Evolutionary conservation across 2,888 invertebrate species (phyloP).

Genomic region (Sicus ferrugineus): DNA sequence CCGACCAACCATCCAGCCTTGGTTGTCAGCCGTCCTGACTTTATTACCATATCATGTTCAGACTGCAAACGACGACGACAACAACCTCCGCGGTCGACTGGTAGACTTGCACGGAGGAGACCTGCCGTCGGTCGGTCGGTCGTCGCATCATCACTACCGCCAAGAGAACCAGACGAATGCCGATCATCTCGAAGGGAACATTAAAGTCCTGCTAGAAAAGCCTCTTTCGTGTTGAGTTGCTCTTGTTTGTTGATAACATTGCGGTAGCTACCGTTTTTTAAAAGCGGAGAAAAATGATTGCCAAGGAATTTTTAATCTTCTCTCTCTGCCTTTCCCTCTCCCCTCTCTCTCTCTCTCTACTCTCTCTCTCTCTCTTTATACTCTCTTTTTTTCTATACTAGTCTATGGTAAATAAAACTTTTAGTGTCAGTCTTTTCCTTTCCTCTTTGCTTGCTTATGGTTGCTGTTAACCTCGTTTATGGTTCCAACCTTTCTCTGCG

Average conservation of each 20-base stretch:
- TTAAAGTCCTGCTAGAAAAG: constrained; percentile 2
- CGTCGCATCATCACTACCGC: neutral
- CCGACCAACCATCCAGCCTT: neutral
- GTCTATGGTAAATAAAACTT: neutral
- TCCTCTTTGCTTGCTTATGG: neutral
- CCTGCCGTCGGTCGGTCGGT: neutral
- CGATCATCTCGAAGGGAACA: constrained; percentile 12
- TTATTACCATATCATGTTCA: constrained; percentile 33
- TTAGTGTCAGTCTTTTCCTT: neutral
- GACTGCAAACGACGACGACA: constrained; percentile 1
- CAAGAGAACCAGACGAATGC: constrained; percentile 4
- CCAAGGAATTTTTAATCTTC: neutral
- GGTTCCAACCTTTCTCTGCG: neutral
- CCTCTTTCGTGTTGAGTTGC: neutral
- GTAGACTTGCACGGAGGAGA: neutral
- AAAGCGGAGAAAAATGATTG: neutral
- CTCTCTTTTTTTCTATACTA: neutral
- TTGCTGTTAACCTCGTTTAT: constrained; percentile 9
- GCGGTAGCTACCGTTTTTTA: constrained; percentile 1
- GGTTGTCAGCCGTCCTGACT: constrained; percentile 13
- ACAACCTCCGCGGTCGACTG: neutral
- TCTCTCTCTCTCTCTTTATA: neutral
- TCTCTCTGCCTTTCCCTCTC: neutral
- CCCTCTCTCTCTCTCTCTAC: no score
- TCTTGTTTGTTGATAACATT: neutral